Evolutionary conservation across 2,888 invertebrate species (phyloP).

Genomic region (Achlya flavicornis): DNA sequence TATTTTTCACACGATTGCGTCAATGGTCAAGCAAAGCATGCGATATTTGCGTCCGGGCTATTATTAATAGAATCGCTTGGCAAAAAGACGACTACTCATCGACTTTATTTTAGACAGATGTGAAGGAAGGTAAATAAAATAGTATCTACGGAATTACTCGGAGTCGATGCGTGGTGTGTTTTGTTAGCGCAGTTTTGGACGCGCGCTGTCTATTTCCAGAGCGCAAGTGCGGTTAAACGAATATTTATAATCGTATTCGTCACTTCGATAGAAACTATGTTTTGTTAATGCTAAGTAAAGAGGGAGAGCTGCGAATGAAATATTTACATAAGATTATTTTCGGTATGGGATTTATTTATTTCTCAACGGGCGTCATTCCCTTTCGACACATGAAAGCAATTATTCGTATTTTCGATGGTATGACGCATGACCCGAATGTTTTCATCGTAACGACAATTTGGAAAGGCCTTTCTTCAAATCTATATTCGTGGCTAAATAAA

Average conservation of each 20-base stretch:
- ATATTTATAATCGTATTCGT: slow-evolving; percentile 77
- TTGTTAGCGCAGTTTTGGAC: slow-evolving; percentile 62
- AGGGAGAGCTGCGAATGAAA: slow-evolving; percentile 59
- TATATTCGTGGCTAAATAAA: slow-evolving; percentile 8
- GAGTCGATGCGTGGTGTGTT: slow-evolving; percentile 58
- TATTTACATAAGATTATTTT: slow-evolving; percentile 78
- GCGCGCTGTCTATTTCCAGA: slow-evolving; percentile 62
- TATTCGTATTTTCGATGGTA: slow-evolving; percentile 64
- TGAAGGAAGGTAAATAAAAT: slow-evolving; percentile 77
- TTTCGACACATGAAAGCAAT: slow-evolving; percentile 75
- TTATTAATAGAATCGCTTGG: slow-evolving; percentile 77
- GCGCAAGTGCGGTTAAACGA: slow-evolving; percentile 55
- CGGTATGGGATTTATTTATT: slow-evolving; percentile 67
- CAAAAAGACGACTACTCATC: slow-evolving; percentile 75
- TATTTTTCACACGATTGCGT: slow-evolving; percentile 81
- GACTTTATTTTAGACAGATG: slow-evolving; percentile 75
- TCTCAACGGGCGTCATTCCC: slow-evolving; percentile 66
- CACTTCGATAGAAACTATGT: slow-evolving; percentile 66
- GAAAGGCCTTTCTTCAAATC: slow-evolving; percentile 27
- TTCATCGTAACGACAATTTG: slow-evolving; percentile 52
- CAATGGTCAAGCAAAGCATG: slow-evolving; percentile 75
- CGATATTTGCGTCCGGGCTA: slow-evolving; percentile 77
- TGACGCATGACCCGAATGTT: slow-evolving; percentile 75
- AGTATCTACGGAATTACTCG: slow-evolving; percentile 65
- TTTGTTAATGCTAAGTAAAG: slow-evolving; percentile 74